phyloP scores from a whole-genome alignment of 2,888 invertebrate genomes.

The Drosophila kambysellisi region DNA sequence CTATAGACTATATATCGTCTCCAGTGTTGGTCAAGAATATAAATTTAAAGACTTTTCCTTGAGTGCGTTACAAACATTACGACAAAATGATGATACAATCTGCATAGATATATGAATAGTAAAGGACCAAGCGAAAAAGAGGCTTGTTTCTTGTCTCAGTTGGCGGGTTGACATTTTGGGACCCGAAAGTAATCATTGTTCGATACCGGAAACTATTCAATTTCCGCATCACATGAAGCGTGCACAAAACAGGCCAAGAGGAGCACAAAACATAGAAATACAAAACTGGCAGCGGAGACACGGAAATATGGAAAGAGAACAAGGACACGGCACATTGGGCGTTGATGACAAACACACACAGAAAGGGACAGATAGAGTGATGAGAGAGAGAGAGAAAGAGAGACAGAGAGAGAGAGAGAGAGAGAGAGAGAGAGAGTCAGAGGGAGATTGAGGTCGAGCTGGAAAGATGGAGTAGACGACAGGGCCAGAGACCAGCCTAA shows the following conservation, averaged over 20 bases:
- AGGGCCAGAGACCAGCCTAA: background rate
- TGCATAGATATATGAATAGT: background rate
- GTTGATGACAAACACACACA: conserved; percentile 34
- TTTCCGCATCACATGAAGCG: conserved; percentile 77
- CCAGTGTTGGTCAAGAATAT: background rate
- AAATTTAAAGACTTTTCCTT: background rate
- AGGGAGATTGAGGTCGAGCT: background rate
- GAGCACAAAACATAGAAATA: conserved; percentile 23
- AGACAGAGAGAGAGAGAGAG: conserved; percentile 1
- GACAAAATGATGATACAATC: background rate
- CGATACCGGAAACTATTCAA: conserved; percentile 82
- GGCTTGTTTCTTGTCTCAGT: conserved; percentile 26
- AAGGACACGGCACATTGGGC: conserved; percentile 33
- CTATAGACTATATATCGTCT: background rate
- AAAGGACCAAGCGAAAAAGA: background rate
- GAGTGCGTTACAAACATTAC: background rate
- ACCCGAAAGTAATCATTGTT: conserved; percentile 77
- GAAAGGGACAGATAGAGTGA: background rate
- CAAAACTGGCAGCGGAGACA: conserved; percentile 8
- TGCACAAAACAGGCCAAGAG: conserved; percentile 48
- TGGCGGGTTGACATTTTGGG: conserved; percentile 34
- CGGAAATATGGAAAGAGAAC: background rate
- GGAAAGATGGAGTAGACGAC: background rate
- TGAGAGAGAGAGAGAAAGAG: background rate
- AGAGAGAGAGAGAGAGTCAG: background rate